Evolutionary conservation across 1,140 invertebrate species (phyloP).

Genomic region (Achroia grisella): DNA sequence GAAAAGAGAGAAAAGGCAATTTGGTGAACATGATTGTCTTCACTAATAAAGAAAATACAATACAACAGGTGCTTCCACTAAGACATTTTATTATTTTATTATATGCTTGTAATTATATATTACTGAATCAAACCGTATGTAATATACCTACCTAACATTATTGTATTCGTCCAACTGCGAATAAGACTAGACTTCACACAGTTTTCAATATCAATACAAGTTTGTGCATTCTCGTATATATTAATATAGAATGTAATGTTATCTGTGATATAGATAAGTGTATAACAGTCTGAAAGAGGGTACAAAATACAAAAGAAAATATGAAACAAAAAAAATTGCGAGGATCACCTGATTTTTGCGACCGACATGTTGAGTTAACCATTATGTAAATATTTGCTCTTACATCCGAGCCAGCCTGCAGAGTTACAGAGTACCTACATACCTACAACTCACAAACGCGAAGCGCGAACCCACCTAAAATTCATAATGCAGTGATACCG

Average conservation of each 20-base stretch:
- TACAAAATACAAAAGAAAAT: background rate
- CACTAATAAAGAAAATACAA: too few species aligned
- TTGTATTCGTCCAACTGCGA: background rate
- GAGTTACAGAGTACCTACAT: background rate
- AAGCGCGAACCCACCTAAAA: background rate
- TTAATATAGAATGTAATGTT: too few species aligned
- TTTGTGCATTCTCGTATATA: too few species aligned
- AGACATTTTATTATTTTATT: too few species aligned
- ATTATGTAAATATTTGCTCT: slow-evolving; percentile 15
- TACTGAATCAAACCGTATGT: background rate
- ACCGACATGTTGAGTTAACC: slow-evolving; percentile 4
- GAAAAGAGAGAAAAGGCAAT: too few species aligned
- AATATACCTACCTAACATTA: background rate
- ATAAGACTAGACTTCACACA: background rate
- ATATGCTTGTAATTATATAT: too few species aligned
- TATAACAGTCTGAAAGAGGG: too few species aligned
- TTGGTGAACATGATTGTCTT: too few species aligned
- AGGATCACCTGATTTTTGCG: background rate
- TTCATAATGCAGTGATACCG: background rate
- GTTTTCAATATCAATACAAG: background rate
- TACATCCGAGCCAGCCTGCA: background rate
- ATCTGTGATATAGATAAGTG: too few species aligned
- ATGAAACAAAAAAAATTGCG: background rate
- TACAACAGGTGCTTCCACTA: too few species aligned
- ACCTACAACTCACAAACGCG: background rate